These are phyloP conservation scores for Agrotis exclamationis DNA, from an alignment of 2,888 invertebrate genomes.

Conservation along the genomic window DNA sequence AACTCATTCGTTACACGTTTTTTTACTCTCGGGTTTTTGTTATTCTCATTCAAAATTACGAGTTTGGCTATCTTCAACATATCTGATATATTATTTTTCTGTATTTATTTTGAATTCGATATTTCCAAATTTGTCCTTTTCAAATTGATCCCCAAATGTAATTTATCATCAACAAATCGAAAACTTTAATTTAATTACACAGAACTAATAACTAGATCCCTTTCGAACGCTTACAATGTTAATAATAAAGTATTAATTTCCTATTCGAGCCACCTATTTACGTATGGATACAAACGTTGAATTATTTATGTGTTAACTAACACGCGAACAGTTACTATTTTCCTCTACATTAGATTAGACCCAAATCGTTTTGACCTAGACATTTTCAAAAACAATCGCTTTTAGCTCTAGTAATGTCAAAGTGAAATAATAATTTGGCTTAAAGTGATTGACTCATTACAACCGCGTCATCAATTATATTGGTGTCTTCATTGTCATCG, in stretches of 20 bases:
- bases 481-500: slow-evolving; percentile 14
- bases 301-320: slow-evolving; percentile 63
- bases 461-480: slow-evolving; percentile 15
- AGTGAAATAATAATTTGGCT: slow-evolving; percentile 13
- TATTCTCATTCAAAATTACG: background rate
- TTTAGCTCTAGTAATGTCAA: slow-evolving; percentile 20
- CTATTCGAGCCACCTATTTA: slow-evolving; percentile 52
- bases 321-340: slow-evolving; percentile 59
- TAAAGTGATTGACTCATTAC: slow-evolving; percentile 30
- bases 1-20: slow-evolving; percentile 6
- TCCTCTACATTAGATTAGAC: slow-evolving; percentile 50
- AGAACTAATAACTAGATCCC: slow-evolving; percentile 15
- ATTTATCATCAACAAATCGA: background rate
- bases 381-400: slow-evolving; percentile 36
- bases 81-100: background rate
- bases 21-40: background rate
- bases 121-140: background rate
- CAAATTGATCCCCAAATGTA: background rate
- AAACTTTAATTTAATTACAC: slow-evolving; percentile 18
- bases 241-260: slow-evolving; percentile 59
- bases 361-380: slow-evolving; percentile 58
- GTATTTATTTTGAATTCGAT: background rate
- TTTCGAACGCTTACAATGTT: slow-evolving; percentile 25
- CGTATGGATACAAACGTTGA: slow-evolving; percentile 49
- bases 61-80: background rate